Evolutionary conservation across 2,113 vertebrate genomes (phyloP), one percentile per base, ranked within the genome.

Genomic region (Paramormyrops kingsleyae): DNA sequence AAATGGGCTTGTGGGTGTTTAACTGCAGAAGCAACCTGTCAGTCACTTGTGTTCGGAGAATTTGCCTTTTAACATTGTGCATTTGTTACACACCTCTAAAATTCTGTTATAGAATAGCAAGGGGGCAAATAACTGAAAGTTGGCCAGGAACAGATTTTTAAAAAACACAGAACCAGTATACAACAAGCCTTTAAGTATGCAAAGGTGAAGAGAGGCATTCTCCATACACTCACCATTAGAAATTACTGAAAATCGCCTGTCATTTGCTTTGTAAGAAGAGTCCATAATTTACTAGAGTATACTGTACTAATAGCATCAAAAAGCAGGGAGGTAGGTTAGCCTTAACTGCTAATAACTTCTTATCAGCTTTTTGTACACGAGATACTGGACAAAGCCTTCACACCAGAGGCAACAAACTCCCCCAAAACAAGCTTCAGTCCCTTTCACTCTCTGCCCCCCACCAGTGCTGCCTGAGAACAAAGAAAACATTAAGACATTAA

Each of bases 21-120:
- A 53, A 56, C 44, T 83, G 50, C 31, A 89, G 49, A 89, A 89
- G 47, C 27, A 56, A 24, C 8, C 88, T n/a, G 49, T 83, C 88
- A 77, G 74, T 89, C 88, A 85, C 39, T 47, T 39, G 39, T 5
- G 52, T 31, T 89, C 27, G 53, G 49, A 84, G 53, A 62, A 85
- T 44, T 80, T 84, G 66, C 7, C 15, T 50, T 80, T 62, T 13
- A 83, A n/a, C 27, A 39, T 42, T 87, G 15, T 5, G 4, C 4
- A 15, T 19, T n/a, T 21, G n/a, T n/a, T 5, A 52, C 8, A 8
- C 5, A 85, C 44, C 21, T 85, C 24, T 46, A 46, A 42, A 44
- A n/a, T 47, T 47, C 21, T 13, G 5, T 49, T 19, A 74, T 17
- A 15, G 10, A 35, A 74, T 0, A 74, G 12, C 13, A 77, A 19